Conservation (phyloP, 1,140 invertebrate species). For the Watersipora subatra region DNA sequence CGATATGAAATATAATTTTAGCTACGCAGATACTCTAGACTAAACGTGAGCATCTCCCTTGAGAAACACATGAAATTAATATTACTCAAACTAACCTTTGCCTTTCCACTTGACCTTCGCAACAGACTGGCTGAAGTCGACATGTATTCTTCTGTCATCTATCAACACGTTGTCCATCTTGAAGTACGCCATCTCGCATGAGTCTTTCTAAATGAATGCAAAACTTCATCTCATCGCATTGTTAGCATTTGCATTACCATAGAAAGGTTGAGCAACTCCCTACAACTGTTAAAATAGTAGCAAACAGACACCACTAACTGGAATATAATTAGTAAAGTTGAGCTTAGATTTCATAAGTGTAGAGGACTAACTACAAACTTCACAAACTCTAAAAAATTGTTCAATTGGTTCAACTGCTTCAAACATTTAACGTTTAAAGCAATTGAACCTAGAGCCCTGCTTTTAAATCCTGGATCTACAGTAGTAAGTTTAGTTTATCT, state of each 20-base stretch:
- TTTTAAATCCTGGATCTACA: too few species aligned
- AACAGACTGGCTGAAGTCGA: constrained; percentile 98
- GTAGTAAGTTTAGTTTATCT: too few species aligned
- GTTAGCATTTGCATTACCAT: constrained; percentile 3
- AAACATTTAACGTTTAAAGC: too few species aligned
- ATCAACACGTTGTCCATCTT: constrained; percentile 99
- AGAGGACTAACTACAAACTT: too few species aligned
- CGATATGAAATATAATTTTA: background rate
- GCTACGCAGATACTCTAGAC: background rate
- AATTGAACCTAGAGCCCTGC: too few species aligned
- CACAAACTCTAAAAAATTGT: too few species aligned
- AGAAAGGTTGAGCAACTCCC: too few species aligned
- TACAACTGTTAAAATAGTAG: too few species aligned
- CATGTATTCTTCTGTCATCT: constrained; percentile 94
- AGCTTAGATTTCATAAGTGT: too few species aligned
- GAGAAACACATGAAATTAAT: background rate
- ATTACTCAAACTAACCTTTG: constrained; percentile 12
- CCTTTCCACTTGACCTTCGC: constrained; percentile 50
- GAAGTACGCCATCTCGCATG: constrained; percentile 96
- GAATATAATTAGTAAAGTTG: too few species aligned
- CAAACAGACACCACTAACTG: too few species aligned
- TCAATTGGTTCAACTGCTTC: too few species aligned
- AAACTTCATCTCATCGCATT: background rate
- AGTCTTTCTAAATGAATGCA: constrained; percentile 49
- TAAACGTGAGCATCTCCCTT: constrained; percentile 6